These are phyloP conservation scores for Scatophagus argus DNA, from an alignment of 2,113 vertebrate species.

Conservation along the genomic window DNA sequence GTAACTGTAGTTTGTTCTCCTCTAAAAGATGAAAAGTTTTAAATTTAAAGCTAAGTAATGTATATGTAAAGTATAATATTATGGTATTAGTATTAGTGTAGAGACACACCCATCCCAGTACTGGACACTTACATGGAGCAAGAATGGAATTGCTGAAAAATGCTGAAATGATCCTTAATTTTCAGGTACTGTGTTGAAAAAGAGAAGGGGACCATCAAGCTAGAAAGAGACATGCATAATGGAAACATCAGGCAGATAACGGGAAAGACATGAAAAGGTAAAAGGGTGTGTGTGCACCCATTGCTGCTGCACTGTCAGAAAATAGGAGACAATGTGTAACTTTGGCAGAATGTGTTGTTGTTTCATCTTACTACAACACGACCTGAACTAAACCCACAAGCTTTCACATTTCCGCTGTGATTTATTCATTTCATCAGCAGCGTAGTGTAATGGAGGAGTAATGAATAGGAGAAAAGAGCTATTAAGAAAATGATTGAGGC, in stretches of 20 bases:
- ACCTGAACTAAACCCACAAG: slow-evolving; percentile 43
- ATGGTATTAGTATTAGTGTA: too few species aligned
- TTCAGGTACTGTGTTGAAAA: not conserved
- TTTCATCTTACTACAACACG: not conserved
- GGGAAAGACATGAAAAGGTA: not conserved
- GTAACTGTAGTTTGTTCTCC: too few species aligned
- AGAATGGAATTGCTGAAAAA: not conserved
- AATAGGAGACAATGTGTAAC: not conserved
- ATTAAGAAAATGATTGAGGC: slow-evolving; percentile 14
- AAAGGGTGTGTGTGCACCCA: not conserved
- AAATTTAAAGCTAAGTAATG: too few species aligned
- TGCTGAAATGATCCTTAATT: not conserved
- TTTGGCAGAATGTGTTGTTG: not conserved
- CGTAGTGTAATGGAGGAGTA: slow-evolving; percentile 6
- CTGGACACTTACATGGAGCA: too few species aligned
- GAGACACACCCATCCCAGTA: too few species aligned
- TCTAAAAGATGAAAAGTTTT: too few species aligned
- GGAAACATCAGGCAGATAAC: not conserved
- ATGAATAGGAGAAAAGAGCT: slow-evolving; percentile 29
- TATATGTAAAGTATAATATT: too few species aligned
- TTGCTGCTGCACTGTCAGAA: not conserved
- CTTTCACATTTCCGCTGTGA: slow-evolving; percentile 24
- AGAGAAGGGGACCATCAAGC: not conserved
- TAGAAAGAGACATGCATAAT: not conserved
- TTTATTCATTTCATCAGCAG: slow-evolving; percentile 51